Base-by-base conservation (phyloP, 2,797 vertebrate genomes). In the Scleropages formosus region DNA sequence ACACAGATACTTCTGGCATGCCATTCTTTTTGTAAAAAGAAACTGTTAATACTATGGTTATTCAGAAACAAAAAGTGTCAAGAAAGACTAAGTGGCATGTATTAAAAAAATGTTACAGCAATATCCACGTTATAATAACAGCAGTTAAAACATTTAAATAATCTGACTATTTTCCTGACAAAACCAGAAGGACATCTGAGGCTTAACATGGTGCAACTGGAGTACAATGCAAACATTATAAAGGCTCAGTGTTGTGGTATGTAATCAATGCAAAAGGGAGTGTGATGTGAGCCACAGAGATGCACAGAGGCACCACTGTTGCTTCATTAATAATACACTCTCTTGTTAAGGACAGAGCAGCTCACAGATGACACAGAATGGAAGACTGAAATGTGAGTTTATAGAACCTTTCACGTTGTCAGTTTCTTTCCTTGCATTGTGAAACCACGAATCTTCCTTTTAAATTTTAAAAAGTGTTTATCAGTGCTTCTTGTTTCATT, bases 161-260 rank as follows among this genome's bases (percentile, higher is more conserved):
- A 39, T 39, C 31, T 6, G 6, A 39, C 31, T 39, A 39, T 39
- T 39, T 39, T 39, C 39, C 24, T 39, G 59, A 15, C 15, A 56
- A 31, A 27, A 53, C 58, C 15, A 46, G 39, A 22, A 60, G 18
- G 20, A 44, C 27, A 46, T 9, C 22, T 39, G 15, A 15, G 10
- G 44, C 24, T 31, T 27, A 73, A 27, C 71, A 31, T 27, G 27
- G 44, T 39, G 31, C 64, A 24, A 31, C 20, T 6, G 49, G 31
- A 49, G 62, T 31, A 87, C 84, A 85, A 92, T 88, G 86, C 84
- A 87, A 88, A 90, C 89, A 80, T 80, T 81, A 79, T 80, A 79
- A 82, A 81, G 85, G 82, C 78, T 82, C 80, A 82, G 78, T 80
- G 83, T 80, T 84, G 85, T 85, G 85, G 77, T 78, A 81, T 82